These are phyloP conservation scores for Paraescarpia echinospica DNA, from an alignment of 1,140 invertebrate genomes.

Conservation along the genomic window DNA sequence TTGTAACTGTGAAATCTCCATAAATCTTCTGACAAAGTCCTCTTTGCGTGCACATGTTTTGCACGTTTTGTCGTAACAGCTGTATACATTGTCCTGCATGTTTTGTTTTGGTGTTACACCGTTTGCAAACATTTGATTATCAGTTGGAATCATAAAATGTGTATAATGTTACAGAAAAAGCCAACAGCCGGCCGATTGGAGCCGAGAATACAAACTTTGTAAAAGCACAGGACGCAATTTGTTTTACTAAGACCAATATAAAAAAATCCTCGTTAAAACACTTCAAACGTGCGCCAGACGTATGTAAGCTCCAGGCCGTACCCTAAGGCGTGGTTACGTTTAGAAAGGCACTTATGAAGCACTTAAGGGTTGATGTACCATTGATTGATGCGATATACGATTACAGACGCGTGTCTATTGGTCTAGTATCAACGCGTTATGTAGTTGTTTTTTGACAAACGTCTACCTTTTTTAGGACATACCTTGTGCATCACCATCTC, in stretches of 20 bases:
- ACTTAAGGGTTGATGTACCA: neutral
- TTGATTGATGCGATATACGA: neutral
- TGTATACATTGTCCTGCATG: neutral
- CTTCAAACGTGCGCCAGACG: neutral
- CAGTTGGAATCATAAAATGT: neutral
- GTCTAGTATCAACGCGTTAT: neutral
- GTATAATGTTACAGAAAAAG: neutral
- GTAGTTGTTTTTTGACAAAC: neutral
- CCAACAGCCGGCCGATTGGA: neutral
- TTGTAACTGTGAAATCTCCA: neutral
- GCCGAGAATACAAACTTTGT: neutral
- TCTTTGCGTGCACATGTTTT: neutral
- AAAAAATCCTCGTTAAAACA: neutral
- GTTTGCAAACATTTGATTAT: neutral
- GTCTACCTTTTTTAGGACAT: neutral
- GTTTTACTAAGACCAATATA: neutral
- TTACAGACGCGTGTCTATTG: neutral
- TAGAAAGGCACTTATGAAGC: slow-evolving; percentile 5
- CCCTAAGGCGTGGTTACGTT: neutral
- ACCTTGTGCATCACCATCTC: neutral
- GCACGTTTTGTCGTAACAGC: neutral
- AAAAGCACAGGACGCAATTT: neutral
- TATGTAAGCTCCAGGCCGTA: neutral
- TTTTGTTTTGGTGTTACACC: neutral
- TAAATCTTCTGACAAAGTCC: neutral